These are phyloP conservation scores for Scaptomyza hsui DNA, from an alignment of 1,140 invertebrate species.

Conservation along the genomic window DNA sequence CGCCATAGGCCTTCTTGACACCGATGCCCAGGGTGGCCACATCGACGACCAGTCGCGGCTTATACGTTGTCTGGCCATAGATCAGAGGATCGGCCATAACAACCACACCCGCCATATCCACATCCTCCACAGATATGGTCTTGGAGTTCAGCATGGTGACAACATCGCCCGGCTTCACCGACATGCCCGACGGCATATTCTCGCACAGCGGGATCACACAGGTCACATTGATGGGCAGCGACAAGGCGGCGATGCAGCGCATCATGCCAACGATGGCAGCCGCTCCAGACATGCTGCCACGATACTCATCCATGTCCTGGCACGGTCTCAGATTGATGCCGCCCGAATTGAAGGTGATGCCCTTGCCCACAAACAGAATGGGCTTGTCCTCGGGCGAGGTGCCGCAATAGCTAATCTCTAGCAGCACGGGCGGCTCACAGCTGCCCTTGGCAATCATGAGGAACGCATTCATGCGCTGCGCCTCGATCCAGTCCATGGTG, in stretches of 20 bases:
- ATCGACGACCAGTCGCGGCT: conserved; percentile 89
- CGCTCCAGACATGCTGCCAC: conserved; percentile 96
- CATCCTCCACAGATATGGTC: conserved; percentile 94
- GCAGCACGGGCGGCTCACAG: conserved; percentile 89
- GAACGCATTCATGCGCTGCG: conserved; percentile 90
- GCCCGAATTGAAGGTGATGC: conserved; percentile 94
- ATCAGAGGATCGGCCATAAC: conserved; percentile 94
- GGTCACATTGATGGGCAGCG: conserved; percentile 90
- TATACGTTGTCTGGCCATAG: conserved; percentile 87
- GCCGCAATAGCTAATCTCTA: conserved; percentile 88
- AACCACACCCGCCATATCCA: conserved; percentile 95
- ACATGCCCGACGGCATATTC: conserved; percentile 93
- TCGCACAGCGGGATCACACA: conserved; percentile 91
- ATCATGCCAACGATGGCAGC: conserved; percentile 91
- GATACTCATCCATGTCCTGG: conserved; percentile 91
- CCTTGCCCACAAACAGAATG: conserved; percentile 91
- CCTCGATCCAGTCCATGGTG: conserved; percentile 89
- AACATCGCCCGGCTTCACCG: conserved; percentile 94
- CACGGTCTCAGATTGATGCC: conserved; percentile 93
- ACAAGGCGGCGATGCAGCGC: conserved; percentile 88
- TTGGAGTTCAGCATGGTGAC: conserved; percentile 93
- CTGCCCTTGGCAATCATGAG: conserved; percentile 91
- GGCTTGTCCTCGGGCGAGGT: conserved; percentile 84
- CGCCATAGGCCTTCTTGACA: conserved; percentile 87
- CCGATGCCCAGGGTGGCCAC: conserved; percentile 88